phyloP scores from a whole-genome alignment of 2,113 vertebrate species.

The Callorhinus ursinus region DNA sequence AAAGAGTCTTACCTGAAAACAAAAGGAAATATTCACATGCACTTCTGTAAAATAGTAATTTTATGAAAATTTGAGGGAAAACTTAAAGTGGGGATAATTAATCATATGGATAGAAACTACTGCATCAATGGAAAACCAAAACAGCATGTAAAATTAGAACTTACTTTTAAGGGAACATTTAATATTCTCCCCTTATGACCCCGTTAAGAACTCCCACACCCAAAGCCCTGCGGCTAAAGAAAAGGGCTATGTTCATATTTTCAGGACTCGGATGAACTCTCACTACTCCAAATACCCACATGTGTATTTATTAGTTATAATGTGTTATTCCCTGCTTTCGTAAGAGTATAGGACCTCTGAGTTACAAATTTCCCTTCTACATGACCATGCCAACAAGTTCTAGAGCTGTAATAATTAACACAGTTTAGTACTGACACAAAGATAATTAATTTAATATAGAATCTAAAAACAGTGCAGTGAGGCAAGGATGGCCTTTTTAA shows the following conservation, averaged over 20 bases:
- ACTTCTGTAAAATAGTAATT: background rate
- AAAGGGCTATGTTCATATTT: background rate
- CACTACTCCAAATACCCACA: background rate
- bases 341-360: background rate
- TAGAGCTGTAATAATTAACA: background rate
- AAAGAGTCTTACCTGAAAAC: background rate
- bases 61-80: slow-evolving; percentile 24
- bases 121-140: slow-evolving; percentile 55
- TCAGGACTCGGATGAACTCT: background rate
- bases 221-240: background rate
- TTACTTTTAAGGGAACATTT: slow-evolving; percentile 37
- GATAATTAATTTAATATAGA: background rate
- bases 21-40: background rate
- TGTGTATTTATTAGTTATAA: background rate
- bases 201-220: background rate
- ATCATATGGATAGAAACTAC: slow-evolving; percentile 11
- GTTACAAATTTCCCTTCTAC: background rate
- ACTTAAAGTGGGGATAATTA: background rate
- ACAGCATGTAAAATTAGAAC: background rate
- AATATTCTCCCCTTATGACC: background rate
- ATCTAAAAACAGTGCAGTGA: background rate
- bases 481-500: background rate
- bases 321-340: background rate
- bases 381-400: background rate
- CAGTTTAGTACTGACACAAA: background rate